Percentiles rank a stretch among this genome's conserved stretches.
Conservation (phyloP, 2,113 vertebrate genomes). For the Athene noctua region DNA sequence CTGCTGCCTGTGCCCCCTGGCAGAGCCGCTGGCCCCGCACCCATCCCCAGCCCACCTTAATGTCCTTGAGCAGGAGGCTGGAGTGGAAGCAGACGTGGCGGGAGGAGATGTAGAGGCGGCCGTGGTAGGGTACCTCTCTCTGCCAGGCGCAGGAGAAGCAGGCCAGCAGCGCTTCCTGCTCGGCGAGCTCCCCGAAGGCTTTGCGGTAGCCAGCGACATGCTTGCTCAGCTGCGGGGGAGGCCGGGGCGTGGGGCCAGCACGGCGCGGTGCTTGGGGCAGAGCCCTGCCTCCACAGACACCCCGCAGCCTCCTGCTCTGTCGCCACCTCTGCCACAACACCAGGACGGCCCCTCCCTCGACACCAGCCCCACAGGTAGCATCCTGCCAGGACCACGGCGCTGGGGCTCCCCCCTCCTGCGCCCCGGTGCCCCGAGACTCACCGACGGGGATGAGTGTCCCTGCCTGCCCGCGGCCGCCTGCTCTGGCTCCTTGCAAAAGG, state of each 20-base stretch:
- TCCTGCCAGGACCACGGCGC: fast-evolving
- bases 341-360: fast-evolving
- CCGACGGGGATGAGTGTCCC: not conserved
- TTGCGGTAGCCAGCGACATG: slow-evolving; percentile 79
- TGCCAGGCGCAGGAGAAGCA: slow-evolving; percentile 87
- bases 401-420: not conserved
- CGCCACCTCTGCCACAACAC: fast-evolving
- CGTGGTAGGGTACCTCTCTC: slow-evolving; percentile 83
- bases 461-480: fast-evolving
- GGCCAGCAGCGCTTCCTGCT: slow-evolving; percentile 75
- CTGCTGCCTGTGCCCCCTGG: not conserved
- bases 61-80: slow-evolving; percentile 81
- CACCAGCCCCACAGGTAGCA: fast-evolving
- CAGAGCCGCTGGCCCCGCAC: fast-evolving
- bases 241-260: fast-evolving
- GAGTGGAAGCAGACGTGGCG: slow-evolving; percentile 82
- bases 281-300: not conserved
- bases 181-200: slow-evolving; percentile 77
- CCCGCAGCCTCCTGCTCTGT: not conserved
- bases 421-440: not conserved
- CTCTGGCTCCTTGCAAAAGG: not conserved
- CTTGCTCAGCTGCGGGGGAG: slow-evolving; percentile 48
- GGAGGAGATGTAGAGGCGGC: slow-evolving; percentile 81
- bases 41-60: slow-evolving; percentile 71
- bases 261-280: fast-evolving